These are phyloP conservation scores for Helicolenus hilgendorfi DNA, from an alignment of 2,797 vertebrate genomes.

Conservation along the genomic window DNA sequence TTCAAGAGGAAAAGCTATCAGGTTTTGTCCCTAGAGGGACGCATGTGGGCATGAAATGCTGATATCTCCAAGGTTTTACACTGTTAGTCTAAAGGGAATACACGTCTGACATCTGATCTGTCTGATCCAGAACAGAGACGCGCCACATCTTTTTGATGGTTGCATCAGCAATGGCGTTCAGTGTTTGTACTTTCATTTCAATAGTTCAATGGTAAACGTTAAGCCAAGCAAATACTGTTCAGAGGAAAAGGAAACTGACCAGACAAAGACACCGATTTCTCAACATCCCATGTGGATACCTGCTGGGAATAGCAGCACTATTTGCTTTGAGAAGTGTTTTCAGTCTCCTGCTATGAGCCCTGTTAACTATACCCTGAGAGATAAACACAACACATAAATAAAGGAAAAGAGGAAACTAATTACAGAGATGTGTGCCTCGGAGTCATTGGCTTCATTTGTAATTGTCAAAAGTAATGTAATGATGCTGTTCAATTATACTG, in stretches of 20 bases:
- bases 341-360: background rate
- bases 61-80: background rate
- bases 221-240: background rate
- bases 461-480: background rate
- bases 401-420: background rate
- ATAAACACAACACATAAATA: background rate
- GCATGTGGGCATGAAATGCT: background rate
- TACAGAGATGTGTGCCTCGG: background rate
- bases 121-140: background rate
- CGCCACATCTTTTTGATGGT: constrained; percentile 7
- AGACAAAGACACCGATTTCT: background rate
- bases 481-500: background rate
- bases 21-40: background rate
- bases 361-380: constrained; percentile 14
- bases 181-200: background rate
- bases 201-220: background rate
- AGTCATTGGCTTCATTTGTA: background rate
- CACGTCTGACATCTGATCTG: background rate
- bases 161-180: constrained; percentile 16
- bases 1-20: background rate
- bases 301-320: background rate
- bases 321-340: constrained; percentile 5
- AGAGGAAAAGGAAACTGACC: constrained; percentile 12
- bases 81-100: background rate
- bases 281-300: background rate